A percentile compares a stretch with the other conserved stretches of the same genome.
These are phyloP conservation scores for Condylostylus longicornis DNA, from an alignment of 1,140 invertebrate genomes.

Conservation along the genomic window DNA sequence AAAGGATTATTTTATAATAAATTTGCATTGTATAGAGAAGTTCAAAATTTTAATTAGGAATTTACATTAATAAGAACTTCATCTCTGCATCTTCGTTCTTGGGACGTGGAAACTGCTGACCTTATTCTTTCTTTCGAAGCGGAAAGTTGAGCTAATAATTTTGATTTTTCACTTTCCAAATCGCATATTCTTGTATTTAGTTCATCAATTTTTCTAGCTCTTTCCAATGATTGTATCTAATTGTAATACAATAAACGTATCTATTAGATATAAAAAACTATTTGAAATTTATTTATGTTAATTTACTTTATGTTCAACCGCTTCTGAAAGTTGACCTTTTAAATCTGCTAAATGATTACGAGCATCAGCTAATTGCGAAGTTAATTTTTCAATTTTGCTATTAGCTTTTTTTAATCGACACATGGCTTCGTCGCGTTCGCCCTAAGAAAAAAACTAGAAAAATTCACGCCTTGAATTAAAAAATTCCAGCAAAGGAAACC, in stretches of 20 bases:
- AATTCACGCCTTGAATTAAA: not conserved
- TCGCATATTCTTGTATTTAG: slow-evolving; percentile 39
- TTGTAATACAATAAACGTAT: not conserved
- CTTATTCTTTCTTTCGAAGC: slow-evolving; percentile 25
- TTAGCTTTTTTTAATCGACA: slow-evolving; percentile 54
- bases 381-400: slow-evolving; percentile 60
- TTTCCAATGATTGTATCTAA: slow-evolving; percentile 64
- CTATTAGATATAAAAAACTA: not conserved
- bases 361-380: slow-evolving; percentile 54
- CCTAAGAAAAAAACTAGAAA: slow-evolving; percentile 33
- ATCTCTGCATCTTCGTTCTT: slow-evolving; percentile 33
- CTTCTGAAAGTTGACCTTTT: slow-evolving; percentile 61
- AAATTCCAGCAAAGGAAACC: slow-evolving; percentile 1
- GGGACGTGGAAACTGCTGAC: slow-evolving; percentile 25
- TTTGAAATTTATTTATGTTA: not conserved
- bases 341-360: slow-evolving; percentile 56
- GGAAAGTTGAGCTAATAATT: slow-evolving; percentile 19
- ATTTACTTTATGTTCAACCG: slow-evolving; percentile 62
- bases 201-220: slow-evolving; percentile 68
- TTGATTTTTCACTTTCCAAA: slow-evolving; percentile 26
- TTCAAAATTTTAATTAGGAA: slow-evolving; percentile 10
- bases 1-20: too few relatives aligned
- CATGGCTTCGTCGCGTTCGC: slow-evolving; percentile 61
- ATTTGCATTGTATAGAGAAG: not conserved
- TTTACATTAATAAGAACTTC: slow-evolving; percentile 48